These are phyloP conservation scores for Cariama cristata DNA, from an alignment of 2,113 vertebrate genomes.

Conservation along the genomic window DNA sequence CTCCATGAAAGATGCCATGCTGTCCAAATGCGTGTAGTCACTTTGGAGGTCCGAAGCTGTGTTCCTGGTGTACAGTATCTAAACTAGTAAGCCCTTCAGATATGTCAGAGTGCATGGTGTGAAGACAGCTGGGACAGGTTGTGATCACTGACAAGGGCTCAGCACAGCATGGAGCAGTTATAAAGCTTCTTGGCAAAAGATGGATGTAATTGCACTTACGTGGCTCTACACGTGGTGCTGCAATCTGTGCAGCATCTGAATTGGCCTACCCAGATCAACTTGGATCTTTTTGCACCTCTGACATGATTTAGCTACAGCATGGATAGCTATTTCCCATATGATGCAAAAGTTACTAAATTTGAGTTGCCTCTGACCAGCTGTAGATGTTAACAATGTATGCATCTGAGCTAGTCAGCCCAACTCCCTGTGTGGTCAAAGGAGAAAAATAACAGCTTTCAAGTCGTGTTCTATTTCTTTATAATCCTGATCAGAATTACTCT, in stretches of 20 bases:
- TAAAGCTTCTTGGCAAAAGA: neutral
- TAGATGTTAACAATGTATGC: neutral
- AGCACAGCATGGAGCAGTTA: neutral
- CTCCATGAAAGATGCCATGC: neutral
- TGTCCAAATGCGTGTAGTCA: neutral
- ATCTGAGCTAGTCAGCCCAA: neutral
- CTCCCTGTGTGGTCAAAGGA: neutral
- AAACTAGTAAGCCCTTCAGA: neutral
- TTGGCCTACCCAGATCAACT: neutral
- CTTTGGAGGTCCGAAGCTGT: neutral
- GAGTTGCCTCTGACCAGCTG: neutral
- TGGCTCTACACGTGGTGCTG: neutral
- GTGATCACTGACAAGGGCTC: neutral
- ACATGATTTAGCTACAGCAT: neutral
- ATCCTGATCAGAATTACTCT: neutral
- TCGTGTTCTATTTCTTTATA: neutral
- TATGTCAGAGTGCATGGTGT: neutral
- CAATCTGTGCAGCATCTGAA: neutral
- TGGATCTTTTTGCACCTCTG: neutral
- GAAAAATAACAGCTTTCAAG: neutral
- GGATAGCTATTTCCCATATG: neutral
- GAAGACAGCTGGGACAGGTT: neutral
- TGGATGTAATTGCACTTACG: neutral
- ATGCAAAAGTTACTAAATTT: neutral
- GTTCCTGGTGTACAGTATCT: neutral